phyloP scores from a whole-genome alignment of 1,140 invertebrate species.

The Araneus ventricosus region DNA sequence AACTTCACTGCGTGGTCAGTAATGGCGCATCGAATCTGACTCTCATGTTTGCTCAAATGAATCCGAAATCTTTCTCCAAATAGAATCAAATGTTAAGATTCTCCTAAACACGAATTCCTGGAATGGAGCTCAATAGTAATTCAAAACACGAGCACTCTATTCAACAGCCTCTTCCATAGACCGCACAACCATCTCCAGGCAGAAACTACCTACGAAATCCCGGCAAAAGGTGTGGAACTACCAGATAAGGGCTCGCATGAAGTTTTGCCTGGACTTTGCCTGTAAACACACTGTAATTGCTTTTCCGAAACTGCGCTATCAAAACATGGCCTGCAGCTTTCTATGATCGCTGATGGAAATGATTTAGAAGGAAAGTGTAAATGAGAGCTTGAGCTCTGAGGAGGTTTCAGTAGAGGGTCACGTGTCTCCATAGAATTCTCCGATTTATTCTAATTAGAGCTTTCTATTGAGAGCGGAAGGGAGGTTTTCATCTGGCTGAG shows the following conservation, averaged over 20 bases:
- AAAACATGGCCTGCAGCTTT: neutral
- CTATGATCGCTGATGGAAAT: neutral
- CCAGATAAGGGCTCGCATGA: neutral
- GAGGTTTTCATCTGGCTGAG: neutral
- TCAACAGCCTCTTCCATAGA: neutral
- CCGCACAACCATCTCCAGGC: neutral
- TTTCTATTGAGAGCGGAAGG: neutral
- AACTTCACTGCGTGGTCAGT: no score
- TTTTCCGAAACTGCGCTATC: neutral
- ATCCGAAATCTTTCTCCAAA: neutral
- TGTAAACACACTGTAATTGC: slow-evolving; percentile 44
- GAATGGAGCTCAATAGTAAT: neutral
- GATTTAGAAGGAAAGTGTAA: neutral
- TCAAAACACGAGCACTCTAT: neutral
- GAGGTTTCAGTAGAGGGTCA: neutral
- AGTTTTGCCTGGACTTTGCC: neutral
- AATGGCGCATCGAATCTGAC: no score
- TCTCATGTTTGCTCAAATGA: no score
- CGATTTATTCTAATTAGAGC: slow-evolving; percentile 27
- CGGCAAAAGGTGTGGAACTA: neutral
- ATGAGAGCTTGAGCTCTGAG: neutral
- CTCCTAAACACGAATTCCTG: neutral
- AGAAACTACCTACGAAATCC: neutral
- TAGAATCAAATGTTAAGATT: neutral
- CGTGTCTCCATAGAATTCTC: neutral